Evolutionary conservation across 2,797 vertebrate species (phyloP).

Genomic region (Taeniopygia guttata): DNA sequence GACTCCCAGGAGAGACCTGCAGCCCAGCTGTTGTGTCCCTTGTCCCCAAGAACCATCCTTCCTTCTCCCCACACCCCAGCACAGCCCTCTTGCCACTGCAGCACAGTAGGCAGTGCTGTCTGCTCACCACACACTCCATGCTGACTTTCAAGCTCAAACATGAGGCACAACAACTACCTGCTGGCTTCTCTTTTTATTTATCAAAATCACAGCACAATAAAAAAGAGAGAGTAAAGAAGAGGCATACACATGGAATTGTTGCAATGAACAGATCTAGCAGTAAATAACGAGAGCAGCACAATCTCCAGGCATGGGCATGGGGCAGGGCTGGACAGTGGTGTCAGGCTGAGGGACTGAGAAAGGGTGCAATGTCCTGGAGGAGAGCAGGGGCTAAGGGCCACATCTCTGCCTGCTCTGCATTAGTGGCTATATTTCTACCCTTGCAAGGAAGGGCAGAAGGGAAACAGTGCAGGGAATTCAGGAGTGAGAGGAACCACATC

Average conservation of each 20-base stretch:
- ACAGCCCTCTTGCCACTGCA: no score
- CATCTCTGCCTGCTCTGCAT: fast-evolving
- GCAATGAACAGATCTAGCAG: background rate
- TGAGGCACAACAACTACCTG: fast-evolving
- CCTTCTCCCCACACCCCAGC: background rate
- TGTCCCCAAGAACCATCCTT: background rate
- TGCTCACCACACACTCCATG: fast-evolving
- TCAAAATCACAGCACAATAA: background rate
- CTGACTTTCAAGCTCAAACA: background rate
- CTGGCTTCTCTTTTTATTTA: slow-evolving; percentile 35
- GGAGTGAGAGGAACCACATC: fast-evolving
- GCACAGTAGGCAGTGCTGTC: background rate
- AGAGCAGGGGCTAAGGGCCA: background rate
- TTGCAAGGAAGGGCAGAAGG: background rate
- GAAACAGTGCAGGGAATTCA: background rate
- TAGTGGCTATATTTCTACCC: background rate
- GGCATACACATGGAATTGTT: background rate
- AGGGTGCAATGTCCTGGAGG: background rate
- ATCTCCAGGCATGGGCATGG: background rate
- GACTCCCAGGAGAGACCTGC: background rate
- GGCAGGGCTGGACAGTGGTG: background rate
- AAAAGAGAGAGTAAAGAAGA: background rate
- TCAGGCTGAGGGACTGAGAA: background rate
- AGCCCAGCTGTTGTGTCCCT: background rate
- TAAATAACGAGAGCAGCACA: background rate